A percentile compares a stretch with the other conserved stretches of the same genome.
Conservation (phyloP, 1,140 invertebrate genomes). For the Drosophila tani region DNA sequence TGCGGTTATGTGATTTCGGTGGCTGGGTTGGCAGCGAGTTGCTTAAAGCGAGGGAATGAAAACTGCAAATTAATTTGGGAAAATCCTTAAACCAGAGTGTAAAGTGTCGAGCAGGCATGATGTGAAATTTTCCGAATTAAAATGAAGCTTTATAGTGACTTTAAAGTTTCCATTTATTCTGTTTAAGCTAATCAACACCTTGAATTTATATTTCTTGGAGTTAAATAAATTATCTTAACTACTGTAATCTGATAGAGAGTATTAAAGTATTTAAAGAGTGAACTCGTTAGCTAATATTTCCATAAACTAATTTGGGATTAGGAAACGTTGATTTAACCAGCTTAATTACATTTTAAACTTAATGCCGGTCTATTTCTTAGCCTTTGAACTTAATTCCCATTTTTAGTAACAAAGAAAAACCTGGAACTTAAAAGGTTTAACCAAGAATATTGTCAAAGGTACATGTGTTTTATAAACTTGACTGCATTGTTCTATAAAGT, state of each 20-base stretch:
- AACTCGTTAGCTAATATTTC: neutral
- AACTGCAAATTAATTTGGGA: conserved; percentile 39
- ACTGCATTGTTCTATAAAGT: neutral
- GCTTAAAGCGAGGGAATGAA: conserved; percentile 24
- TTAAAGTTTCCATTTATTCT: neutral
- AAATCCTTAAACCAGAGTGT: conserved; percentile 12
- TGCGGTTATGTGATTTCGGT: conserved; percentile 48
- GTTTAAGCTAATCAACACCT: no score
- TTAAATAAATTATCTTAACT: neutral
- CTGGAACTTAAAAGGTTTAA: neutral
- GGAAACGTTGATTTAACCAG: no score
- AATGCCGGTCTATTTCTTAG: no score
- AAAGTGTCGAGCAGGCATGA: conserved; percentile 10
- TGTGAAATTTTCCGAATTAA: neutral
- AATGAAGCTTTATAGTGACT: neutral
- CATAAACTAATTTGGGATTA: neutral
- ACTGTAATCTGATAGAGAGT: neutral
- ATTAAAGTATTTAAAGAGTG: neutral
- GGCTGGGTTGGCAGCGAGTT: conserved; percentile 16
- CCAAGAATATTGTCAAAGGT: no score
- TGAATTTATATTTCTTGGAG: neutral
- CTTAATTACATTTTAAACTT: no score
- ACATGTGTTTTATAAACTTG: neutral
- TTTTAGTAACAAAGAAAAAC: neutral
- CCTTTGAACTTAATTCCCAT: neutral